Evolutionary conservation across 2,888 invertebrate species (phyloP).

Genomic region (Parthenolecanium corni): DNA sequence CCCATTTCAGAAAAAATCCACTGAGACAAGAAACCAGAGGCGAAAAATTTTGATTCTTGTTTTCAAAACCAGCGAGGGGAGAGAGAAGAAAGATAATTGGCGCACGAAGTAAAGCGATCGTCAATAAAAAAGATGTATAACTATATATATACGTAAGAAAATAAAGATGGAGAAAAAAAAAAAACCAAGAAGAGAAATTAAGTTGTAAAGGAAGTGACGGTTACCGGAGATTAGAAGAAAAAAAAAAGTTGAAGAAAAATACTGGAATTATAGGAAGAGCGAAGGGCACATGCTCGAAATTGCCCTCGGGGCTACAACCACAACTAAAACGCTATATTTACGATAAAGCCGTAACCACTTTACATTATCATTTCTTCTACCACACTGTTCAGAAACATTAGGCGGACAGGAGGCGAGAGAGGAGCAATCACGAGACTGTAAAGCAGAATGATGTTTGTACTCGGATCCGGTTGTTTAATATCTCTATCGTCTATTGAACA

Average conservation of each 20-base stretch:
- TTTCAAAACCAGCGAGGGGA: background rate
- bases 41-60: background rate
- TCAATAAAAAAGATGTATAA: too few relatives aligned
- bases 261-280: background rate
- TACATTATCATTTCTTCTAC: background rate
- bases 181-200: constrained; percentile 26
- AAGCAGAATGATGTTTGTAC: background rate
- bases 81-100: constrained; percentile 21
- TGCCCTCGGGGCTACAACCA: constrained; percentile 7
- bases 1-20: background rate
- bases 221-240: background rate
- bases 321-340: constrained; percentile 12
- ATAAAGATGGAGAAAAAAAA: constrained; percentile 15
- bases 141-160: background rate
- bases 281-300: constrained; percentile 4
- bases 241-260: too few relatives aligned
- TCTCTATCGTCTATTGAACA: too few relatives aligned
- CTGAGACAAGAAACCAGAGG: background rate
- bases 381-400: background rate
- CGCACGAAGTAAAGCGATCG: background rate
- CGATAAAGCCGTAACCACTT: too few relatives aligned
- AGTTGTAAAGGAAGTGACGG: constrained; percentile 27
- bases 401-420: background rate
- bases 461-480: background rate
- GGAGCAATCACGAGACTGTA: background rate